Evolutionary conservation across 2,797 vertebrate genomes (phyloP).

Genomic region (Molossus alvarezi): DNA sequence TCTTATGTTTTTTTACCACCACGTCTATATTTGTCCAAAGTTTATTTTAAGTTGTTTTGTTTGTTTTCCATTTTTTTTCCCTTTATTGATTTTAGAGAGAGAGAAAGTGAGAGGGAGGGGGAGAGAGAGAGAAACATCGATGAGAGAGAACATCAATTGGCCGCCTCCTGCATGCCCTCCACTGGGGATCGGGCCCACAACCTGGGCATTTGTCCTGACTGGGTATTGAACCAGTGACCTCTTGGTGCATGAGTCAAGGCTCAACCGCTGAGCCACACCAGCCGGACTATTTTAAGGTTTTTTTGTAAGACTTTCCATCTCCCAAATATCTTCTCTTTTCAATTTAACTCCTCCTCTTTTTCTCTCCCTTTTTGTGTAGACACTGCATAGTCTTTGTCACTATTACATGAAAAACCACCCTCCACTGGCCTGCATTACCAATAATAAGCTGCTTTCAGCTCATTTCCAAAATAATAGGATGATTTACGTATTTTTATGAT

Average conservation of each 20-base stretch:
- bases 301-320: background rate
- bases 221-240: too few relatives aligned
- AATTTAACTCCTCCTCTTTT: background rate
- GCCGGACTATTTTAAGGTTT: background rate
- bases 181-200: too few relatives aligned
- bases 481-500: constrained; percentile 4
- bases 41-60: background rate
- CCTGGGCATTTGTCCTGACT: too few relatives aligned
- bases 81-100: too few relatives aligned
- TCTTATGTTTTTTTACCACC: background rate
- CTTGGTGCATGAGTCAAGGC: too few relatives aligned
- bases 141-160: too few relatives aligned
- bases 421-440: background rate
- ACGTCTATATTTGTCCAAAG: background rate
- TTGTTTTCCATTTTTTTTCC: too few relatives aligned
- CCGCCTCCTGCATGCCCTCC: too few relatives aligned
- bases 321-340: background rate
- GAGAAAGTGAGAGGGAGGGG: too few relatives aligned
- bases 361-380: background rate
- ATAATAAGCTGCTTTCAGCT: background rate
- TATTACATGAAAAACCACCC: background rate
- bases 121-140: too few relatives aligned
- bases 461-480: background rate
- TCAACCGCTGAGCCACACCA: too few relatives aligned
- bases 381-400: background rate